These are phyloP conservation scores for Pachypsylla venusta DNA, from an alignment of 1,140 invertebrate species.

Conservation along the genomic window DNA sequence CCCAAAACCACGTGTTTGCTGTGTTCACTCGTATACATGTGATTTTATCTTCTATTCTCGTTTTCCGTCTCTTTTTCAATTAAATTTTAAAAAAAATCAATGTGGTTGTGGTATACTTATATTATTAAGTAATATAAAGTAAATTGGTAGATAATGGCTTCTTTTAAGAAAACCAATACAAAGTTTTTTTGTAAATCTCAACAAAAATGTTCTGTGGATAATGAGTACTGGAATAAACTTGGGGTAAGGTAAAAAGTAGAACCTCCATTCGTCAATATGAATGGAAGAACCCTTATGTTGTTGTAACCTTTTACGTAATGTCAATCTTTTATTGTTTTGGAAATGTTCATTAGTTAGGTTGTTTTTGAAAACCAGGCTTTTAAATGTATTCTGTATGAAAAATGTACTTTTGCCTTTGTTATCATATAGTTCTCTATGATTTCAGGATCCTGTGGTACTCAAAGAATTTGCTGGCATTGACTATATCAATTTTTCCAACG, in stretches of 20 bases:
- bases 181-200: slow-evolving; percentile 50
- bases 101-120: too few relatives aligned
- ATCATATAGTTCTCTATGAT: slow-evolving; percentile 24
- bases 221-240: slow-evolving; percentile 71
- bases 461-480: slow-evolving; percentile 88
- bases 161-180: slow-evolving; percentile 56
- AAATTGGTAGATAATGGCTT: slow-evolving; percentile 35
- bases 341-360: background rate
- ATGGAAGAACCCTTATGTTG: too few relatives aligned
- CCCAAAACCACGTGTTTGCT: too few relatives aligned
- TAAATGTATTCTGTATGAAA: background rate
- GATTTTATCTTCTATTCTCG: too few relatives aligned
- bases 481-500: slow-evolving; percentile 75
- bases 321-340: background rate
- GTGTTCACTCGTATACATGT: too few relatives aligned
- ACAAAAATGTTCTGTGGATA: slow-evolving; percentile 53
- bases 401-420: background rate
- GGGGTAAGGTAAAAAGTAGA: slow-evolving; percentile 40
- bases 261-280: background rate
- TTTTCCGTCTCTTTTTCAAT: too few relatives aligned
- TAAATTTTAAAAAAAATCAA: too few relatives aligned
- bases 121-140: too few relatives aligned
- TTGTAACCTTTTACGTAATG: slow-evolving; percentile 12
- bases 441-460: slow-evolving; percentile 65
- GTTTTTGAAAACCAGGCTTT: background rate